Evolutionary conservation across 2,113 vertebrate genomes (phyloP).

Genomic region (Mustela nigripes): DNA sequence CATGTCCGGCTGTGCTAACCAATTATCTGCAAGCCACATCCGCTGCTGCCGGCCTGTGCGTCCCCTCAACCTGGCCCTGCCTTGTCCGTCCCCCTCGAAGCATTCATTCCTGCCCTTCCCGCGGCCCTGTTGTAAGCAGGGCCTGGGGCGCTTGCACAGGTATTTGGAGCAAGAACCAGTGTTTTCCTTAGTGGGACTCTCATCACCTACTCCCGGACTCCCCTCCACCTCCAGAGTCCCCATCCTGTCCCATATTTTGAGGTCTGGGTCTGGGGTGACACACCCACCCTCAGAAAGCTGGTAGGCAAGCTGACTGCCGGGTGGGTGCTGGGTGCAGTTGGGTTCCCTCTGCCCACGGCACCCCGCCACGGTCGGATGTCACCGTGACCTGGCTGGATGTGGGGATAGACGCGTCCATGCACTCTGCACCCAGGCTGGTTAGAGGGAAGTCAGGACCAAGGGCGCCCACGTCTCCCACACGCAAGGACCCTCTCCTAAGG

Average conservation of each 20-base stretch:
- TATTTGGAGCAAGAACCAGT: not conserved
- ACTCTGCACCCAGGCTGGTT: not conserved
- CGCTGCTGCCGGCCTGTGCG: rapidly evolving
- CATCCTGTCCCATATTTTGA: not conserved
- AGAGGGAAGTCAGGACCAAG: not conserved
- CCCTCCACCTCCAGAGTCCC: not conserved
- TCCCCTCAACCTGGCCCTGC: not conserved
- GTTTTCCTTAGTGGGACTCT: not conserved
- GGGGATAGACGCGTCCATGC: rapidly evolving
- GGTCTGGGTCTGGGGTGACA: not conserved
- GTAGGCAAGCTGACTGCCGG: too few species aligned
- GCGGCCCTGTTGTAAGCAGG: not conserved
- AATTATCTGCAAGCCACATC: not conserved
- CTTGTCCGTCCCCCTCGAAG: not conserved
- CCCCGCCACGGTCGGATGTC: rapidly evolving
- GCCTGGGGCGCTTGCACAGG: not conserved
- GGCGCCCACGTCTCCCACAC: rapidly evolving
- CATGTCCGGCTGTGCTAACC: not conserved
- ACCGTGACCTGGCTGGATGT: not conserved
- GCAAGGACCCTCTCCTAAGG: not conserved
- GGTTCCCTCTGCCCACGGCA: not conserved
- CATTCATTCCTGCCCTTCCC: not conserved
- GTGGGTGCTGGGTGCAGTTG: not conserved
- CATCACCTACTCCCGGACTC: not conserved
- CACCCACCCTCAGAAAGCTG: not conserved